Evolutionary conservation across 2,888 invertebrate genomes (phyloP).

Genomic region (Homarus gammarus): DNA sequence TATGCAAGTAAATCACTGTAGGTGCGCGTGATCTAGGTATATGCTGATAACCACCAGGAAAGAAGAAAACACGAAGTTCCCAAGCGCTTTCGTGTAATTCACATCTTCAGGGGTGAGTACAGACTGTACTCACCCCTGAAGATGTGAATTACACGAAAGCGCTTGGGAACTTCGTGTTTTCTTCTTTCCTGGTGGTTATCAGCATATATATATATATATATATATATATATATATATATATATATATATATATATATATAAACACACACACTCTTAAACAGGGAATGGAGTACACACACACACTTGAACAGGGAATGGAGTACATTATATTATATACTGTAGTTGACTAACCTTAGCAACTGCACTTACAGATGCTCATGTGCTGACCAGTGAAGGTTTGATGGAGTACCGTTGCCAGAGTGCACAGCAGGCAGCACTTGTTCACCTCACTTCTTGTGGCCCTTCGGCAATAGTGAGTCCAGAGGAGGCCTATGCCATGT

Average conservation of each 20-base stretch:
- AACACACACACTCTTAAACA: not conserved
- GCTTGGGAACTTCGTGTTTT: no score
- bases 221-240: conserved; percentile 1
- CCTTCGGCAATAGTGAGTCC: conserved; percentile 73
- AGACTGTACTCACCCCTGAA: no score
- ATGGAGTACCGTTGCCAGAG: conserved; percentile 72
- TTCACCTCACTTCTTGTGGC: conserved; percentile 57
- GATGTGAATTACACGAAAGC: no score
- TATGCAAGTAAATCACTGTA: no score
- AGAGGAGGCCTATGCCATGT: conserved; percentile 52
- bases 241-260: not conserved
- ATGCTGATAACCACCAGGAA: no score
- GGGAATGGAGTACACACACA: no score
- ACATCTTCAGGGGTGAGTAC: no score
- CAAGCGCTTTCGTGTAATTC: no score
- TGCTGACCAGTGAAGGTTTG: conserved; percentile 69
- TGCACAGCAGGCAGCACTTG: conserved; percentile 68
- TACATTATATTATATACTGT: not conserved
- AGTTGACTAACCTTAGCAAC: not conserved
- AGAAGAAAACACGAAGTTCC: no score
- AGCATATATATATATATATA: not conserved
- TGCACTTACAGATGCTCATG: conserved; percentile 51
- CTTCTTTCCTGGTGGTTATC: no score
- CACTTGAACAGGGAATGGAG: no score
- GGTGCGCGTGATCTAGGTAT: no score